Conservation (phyloP, 1,140 invertebrate species). For the Epicauta chinensis region DNA sequence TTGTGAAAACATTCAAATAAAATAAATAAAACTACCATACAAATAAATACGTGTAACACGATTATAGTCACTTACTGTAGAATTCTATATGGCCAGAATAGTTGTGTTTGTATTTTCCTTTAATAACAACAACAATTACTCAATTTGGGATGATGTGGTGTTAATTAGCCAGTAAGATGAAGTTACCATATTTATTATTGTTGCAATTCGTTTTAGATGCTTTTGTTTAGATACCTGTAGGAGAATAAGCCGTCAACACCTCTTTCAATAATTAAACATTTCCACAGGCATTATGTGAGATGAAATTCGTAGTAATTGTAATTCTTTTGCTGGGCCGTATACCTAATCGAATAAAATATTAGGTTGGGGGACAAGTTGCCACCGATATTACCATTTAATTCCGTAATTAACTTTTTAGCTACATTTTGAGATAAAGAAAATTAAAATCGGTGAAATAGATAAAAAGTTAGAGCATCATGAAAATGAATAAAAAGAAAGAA, state of each 20-base stretch:
- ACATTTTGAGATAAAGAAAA: too few relatives aligned
- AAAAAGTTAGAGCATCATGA: too few relatives aligned
- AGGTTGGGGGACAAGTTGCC: too few relatives aligned
- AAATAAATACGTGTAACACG: conserved; percentile 18
- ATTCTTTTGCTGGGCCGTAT: too few relatives aligned
- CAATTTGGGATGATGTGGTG: conserved; percentile 9
- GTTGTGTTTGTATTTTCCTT: background rate
- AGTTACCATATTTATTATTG: conserved; percentile 16
- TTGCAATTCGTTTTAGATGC: background rate
- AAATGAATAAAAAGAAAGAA: too few relatives aligned
- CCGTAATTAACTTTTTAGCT: too few relatives aligned
- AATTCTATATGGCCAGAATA: conserved; percentile 3
- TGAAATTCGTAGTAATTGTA: too few relatives aligned
- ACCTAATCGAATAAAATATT: too few relatives aligned
- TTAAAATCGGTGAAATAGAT: too few relatives aligned
- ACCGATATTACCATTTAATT: too few relatives aligned
- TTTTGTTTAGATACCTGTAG: conserved; percentile 9
- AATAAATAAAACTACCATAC: conserved; percentile 5
- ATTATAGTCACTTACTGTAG: conserved; percentile 19
- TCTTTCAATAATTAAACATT: background rate
- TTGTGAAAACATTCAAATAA: too few relatives aligned
- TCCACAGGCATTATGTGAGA: too few relatives aligned
- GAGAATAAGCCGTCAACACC: conserved; percentile 20
- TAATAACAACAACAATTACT: background rate
- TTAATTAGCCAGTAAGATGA: conserved; percentile 11